phyloP scores from a whole-genome alignment of 2,888 invertebrate genomes.

The Oasisia sp. region DNA sequence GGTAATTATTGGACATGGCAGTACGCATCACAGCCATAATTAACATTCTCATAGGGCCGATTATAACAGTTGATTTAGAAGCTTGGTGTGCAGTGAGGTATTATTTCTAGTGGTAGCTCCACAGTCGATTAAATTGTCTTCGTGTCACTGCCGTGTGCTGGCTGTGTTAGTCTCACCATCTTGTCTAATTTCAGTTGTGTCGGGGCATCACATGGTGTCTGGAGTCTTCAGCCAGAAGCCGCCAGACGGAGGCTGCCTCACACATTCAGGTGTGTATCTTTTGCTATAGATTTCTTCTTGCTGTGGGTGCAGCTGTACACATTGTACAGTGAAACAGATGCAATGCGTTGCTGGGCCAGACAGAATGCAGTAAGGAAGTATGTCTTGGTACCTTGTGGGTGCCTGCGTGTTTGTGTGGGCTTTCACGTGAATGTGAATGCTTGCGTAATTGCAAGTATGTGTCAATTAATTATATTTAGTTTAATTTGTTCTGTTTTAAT shows the following conservation, averaged over 20 bases:
- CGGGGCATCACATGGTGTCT: neutral
- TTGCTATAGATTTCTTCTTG: neutral
- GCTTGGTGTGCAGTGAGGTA: neutral
- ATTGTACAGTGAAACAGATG: neutral
- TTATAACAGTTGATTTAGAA: slow-evolving; percentile 5
- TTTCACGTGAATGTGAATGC: too few relatives aligned
- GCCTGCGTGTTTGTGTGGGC: too few relatives aligned
- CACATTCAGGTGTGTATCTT: neutral
- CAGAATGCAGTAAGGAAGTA: neutral
- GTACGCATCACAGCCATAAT: neutral
- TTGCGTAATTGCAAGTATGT: too few relatives aligned
- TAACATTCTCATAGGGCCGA: slow-evolving; percentile 17
- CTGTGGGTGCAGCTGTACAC: neutral
- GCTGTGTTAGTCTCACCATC: neutral
- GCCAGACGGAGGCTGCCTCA: neutral
- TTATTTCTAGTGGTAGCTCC: neutral
- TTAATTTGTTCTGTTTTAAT: neutral
- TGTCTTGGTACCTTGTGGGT: too few relatives aligned
- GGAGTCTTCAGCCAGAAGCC: neutral
- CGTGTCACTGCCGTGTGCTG: neutral
- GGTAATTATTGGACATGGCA: slow-evolving; percentile 6
- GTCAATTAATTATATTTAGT: too few relatives aligned
- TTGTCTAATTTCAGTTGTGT: neutral
- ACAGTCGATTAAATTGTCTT: slow-evolving; percentile 13
- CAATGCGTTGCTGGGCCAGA: neutral